A percentile compares a stretch with the other conserved stretches of the same genome.
phyloP scores from a whole-genome alignment of 35 echinoderm and acorn worm genomes.

The Heliocidaris erythrogramma region DNA sequence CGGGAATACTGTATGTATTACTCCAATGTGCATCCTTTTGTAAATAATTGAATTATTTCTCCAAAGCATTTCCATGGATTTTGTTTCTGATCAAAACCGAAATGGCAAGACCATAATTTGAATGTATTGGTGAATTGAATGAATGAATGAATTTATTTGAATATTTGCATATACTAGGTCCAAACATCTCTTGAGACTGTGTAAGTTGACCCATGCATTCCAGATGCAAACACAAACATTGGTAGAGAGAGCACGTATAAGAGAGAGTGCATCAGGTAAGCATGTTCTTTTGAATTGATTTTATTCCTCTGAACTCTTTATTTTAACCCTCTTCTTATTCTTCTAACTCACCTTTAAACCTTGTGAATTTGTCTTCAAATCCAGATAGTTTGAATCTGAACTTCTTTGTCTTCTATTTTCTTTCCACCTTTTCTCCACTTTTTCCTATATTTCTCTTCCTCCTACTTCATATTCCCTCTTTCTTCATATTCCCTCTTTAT shows the following conservation, averaged over 20 bases:
- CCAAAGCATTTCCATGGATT: background rate
- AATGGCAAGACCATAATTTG: background rate
- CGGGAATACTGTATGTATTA: no score
- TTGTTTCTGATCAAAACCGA: background rate
- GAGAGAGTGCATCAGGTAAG: slow-evolving; percentile 84
- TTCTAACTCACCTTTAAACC: background rate
- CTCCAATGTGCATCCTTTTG: background rate
- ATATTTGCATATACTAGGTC: slow-evolving; percentile 63
- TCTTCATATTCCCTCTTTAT: background rate
- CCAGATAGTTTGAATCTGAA: no score
- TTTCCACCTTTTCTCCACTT: background rate
- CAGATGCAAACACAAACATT: slow-evolving; percentile 91
- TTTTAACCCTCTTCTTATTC: background rate
- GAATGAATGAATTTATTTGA: background rate
- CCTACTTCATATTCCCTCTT: background rate
- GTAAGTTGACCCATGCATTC: slow-evolving; percentile 94
- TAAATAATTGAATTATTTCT: background rate
- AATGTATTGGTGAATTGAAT: background rate
- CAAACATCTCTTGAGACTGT: slow-evolving; percentile 86
- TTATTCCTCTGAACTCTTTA: background rate
- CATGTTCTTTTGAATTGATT: background rate
- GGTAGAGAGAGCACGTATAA: slow-evolving; percentile 84
- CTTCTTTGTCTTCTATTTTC: background rate
- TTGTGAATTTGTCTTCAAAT: no score
- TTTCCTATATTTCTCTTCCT: background rate